Evolutionary conservation across 1,140 invertebrate species (phyloP).

Genomic region (Brachionus calyciflorus): DNA sequence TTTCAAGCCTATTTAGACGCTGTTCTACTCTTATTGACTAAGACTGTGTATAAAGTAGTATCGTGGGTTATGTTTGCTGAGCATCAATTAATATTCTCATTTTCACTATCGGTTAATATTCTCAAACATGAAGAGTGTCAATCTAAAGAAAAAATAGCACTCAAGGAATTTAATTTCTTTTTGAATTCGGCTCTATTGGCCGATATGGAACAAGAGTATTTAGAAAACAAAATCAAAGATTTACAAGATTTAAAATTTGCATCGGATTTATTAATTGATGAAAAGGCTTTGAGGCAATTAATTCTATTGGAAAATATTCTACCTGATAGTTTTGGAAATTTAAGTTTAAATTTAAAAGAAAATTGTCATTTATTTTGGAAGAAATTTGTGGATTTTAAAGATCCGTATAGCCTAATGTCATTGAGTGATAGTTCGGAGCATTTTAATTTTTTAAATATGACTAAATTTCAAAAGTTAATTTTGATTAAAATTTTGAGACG

Average conservation of each 20-base stretch:
- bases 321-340: neutral
- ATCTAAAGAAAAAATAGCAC: neutral
- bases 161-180: slow-evolving; percentile 35
- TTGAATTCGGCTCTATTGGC: slow-evolving; percentile 32
- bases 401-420: slow-evolving; percentile 11
- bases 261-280: slow-evolving; percentile 1
- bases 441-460: slow-evolving; percentile 23
- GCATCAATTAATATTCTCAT: slow-evolving; percentile 59
- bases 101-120: slow-evolving; percentile 49
- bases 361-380: slow-evolving; percentile 29
- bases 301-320: neutral
- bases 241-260: slow-evolving; percentile 3
- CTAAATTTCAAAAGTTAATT: slow-evolving; percentile 54
- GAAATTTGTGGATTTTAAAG: neutral
- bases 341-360: neutral
- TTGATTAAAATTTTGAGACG: slow-evolving; percentile 54
- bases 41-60: slow-evolving; percentile 29
- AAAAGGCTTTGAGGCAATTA: slow-evolving; percentile 3
- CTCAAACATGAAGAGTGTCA: slow-evolving; percentile 10
- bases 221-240: neutral
- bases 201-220: slow-evolving; percentile 4
- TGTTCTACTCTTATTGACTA: neutral
- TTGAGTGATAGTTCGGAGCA: neutral
- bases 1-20: neutral
- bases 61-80: slow-evolving; percentile 52